Evolutionary conservation across 2,888 invertebrate species (phyloP).

Genomic region (Volucella zonaria): DNA sequence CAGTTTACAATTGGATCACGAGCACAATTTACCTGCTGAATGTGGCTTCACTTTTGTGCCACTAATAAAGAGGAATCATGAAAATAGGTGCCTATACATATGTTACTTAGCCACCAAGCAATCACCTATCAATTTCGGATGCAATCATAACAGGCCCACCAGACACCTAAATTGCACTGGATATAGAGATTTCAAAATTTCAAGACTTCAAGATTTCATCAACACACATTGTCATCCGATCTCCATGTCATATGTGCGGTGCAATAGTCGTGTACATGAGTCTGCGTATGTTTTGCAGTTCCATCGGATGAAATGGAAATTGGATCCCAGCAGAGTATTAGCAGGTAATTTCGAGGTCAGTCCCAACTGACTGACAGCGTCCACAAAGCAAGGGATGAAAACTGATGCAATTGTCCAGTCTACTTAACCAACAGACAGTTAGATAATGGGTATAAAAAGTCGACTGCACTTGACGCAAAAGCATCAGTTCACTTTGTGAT

Average conservation of each 20-base stretch:
- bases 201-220: constrained; percentile 17
- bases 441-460: constrained; percentile 61
- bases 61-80: constrained; percentile 41
- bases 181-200: constrained; percentile 46
- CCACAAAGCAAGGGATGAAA: constrained; percentile 22
- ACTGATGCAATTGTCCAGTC: constrained; percentile 35
- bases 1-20: constrained; percentile 41
- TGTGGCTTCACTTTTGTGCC: constrained; percentile 6
- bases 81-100: constrained; percentile 16
- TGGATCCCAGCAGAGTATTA: constrained; percentile 50
- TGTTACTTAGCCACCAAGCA: constrained; percentile 29
- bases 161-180: constrained; percentile 51
- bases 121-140: constrained; percentile 29
- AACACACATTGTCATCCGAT: constrained; percentile 43
- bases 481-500: constrained; percentile 67
- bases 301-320: constrained; percentile 49
- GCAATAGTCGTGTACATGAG: neutral
- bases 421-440: neutral
- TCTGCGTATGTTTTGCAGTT: constrained; percentile 10
- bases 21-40: constrained; percentile 17
- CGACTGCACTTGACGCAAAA: constrained; percentile 31
- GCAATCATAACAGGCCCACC: constrained; percentile 44
- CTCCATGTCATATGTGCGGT: constrained; percentile 41
- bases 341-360: constrained; percentile 65
- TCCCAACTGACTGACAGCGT: constrained; percentile 31